phyloP scores from a whole-genome alignment of 2,888 invertebrate genomes.

The Elegia similella region DNA sequence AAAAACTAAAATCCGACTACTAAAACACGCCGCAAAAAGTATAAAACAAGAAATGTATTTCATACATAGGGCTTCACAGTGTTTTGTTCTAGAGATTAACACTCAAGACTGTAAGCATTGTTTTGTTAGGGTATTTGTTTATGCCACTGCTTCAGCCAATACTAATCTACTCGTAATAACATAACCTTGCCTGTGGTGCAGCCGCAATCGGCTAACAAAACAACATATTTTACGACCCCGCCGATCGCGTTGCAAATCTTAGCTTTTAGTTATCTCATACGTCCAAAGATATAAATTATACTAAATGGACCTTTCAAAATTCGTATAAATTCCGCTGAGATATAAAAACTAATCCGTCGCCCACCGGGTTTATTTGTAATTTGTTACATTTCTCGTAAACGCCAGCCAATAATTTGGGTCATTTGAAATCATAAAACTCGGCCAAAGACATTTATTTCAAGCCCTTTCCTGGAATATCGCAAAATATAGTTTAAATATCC shows the following conservation, averaged over 20 bases:
- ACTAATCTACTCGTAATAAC: too few species aligned
- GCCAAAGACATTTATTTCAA: constrained; percentile 23
- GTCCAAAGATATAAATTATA: background rate
- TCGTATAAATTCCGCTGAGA: background rate
- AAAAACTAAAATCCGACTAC: too few species aligned
- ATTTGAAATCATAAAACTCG: constrained; percentile 56
- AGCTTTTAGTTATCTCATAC: background rate
- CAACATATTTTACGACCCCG: too few species aligned
- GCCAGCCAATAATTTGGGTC: constrained; percentile 54
- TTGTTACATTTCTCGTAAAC: constrained; percentile 30
- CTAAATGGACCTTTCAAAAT: background rate
- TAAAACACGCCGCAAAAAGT: too few species aligned
- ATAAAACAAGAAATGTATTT: too few species aligned
- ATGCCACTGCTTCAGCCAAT: too few species aligned
- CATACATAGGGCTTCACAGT: too few species aligned
- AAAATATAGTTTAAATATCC: background rate
- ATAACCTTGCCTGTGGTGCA: too few species aligned
- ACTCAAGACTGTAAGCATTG: too few species aligned
- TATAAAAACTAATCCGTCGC: constrained; percentile 12
- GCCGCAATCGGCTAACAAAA: too few species aligned
- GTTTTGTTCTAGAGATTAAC: too few species aligned
- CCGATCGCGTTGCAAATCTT: background rate
- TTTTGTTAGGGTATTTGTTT: too few species aligned
- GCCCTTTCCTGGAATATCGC: constrained; percentile 10
- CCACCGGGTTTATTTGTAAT: constrained; percentile 6